These are phyloP conservation scores for Rhadina sibilatrix DNA, from an alignment of 2,113 vertebrate genomes.

Conservation along the genomic window DNA sequence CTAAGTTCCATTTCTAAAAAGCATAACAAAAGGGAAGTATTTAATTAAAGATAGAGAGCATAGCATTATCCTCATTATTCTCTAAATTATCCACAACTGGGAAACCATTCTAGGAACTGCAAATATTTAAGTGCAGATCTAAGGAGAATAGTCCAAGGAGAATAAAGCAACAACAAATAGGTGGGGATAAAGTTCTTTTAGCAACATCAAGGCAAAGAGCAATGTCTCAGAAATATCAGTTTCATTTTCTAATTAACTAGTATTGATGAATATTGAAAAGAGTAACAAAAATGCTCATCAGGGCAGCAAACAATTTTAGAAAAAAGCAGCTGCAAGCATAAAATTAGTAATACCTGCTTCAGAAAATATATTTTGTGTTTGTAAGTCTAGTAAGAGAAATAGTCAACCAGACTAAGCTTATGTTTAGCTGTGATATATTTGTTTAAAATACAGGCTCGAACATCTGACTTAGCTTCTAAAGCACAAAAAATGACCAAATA, in stretches of 20 bases:
- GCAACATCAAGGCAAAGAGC: background rate
- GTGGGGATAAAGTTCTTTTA: background rate
- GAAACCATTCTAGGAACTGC: background rate
- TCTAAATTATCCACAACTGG: background rate
- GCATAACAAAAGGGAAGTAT: background rate
- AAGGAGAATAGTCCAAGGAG: background rate
- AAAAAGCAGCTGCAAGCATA: background rate
- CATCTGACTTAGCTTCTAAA: background rate
- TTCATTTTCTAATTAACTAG: background rate
- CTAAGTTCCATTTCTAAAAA: background rate
- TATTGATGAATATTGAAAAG: background rate
- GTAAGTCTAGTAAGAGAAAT: background rate
- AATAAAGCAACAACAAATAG: background rate
- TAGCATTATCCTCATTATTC: background rate
- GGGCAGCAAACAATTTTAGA: background rate
- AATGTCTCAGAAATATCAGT: background rate
- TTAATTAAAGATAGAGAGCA: background rate
- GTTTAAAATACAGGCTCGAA: conserved; percentile 11
- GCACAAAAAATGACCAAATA: background rate
- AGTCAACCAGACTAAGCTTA: conserved; percentile 4
- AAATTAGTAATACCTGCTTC: background rate
- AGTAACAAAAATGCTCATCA: conserved; percentile 5
- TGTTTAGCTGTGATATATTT: background rate
- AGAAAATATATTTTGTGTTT: conserved; percentile 14
- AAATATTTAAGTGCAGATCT: background rate